phyloP scores from a whole-genome alignment of 2,888 invertebrate genomes.

The Papilio gigon region DNA sequence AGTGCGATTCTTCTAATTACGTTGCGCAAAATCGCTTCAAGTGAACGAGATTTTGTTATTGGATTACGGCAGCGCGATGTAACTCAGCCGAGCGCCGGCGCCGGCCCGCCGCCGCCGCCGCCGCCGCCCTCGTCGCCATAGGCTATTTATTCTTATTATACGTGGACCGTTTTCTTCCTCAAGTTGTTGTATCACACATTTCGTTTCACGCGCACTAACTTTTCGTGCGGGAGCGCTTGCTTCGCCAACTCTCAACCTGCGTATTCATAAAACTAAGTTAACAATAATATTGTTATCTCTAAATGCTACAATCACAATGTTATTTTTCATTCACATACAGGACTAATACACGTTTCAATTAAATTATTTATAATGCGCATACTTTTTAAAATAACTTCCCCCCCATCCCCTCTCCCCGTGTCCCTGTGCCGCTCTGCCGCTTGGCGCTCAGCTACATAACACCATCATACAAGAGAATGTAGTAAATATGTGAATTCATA shows the following conservation, averaged over 20 bases:
- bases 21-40: conserved; percentile 50
- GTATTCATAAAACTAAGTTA: too few relatives aligned
- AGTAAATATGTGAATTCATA: conserved; percentile 9
- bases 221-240: background rate
- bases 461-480: background rate
- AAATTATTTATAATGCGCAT: background rate
- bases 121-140: background rate
- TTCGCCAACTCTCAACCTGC: background rate
- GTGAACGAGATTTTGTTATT: conserved; percentile 39
- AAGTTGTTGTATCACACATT: background rate
- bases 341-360: background rate
- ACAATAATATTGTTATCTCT: too few relatives aligned
- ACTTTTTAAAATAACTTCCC: background rate
- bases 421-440: background rate
- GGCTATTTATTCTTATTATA: conserved; percentile 21
- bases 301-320: too few relatives aligned
- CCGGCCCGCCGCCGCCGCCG: background rate
- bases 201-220: background rate
- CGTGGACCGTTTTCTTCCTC: background rate
- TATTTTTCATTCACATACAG: too few relatives aligned
- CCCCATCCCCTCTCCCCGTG: background rate
- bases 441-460: background rate
- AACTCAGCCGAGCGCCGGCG: background rate
- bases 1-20: conserved; percentile 62
- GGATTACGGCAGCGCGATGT: conserved; percentile 18